Conservation (phyloP, 1,140 invertebrate species). For the Atta cephalotes region DNA sequence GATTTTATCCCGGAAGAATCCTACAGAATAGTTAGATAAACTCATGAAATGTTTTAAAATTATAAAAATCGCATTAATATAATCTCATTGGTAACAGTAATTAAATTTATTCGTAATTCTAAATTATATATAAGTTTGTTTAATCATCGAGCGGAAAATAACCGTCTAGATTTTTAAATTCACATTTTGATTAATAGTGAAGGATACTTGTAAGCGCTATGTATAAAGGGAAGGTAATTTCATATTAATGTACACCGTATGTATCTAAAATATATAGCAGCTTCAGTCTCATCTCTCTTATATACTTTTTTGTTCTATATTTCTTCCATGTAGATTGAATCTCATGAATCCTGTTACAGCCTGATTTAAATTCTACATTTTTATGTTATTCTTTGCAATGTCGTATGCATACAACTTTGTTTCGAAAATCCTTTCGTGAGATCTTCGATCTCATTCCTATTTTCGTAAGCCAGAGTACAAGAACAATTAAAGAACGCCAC, state of each 20-base stretch:
- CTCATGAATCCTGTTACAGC: conserved; percentile 41
- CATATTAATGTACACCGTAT: conserved; percentile 2
- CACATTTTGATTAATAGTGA: conserved; percentile 7
- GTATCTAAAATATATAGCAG: conserved; percentile 6
- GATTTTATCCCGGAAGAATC: neutral
- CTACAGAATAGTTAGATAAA: neutral
- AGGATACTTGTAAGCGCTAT: neutral
- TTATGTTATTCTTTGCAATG: conserved; percentile 26
- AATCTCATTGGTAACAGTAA: neutral
- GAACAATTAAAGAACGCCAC: conserved; percentile 24
- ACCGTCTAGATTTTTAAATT: neutral
- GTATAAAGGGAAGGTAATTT: neutral
- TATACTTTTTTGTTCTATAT: conserved; percentile 32
- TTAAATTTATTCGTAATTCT: neutral
- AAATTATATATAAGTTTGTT: neutral
- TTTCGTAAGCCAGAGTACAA: conserved; percentile 2
- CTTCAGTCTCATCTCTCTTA: neutral
- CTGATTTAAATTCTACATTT: conserved; percentile 53
- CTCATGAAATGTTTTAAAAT: neutral
- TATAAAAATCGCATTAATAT: conserved; percentile 9
- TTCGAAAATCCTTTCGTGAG: neutral
- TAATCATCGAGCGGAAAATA: conserved; percentile 31
- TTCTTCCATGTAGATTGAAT: conserved; percentile 39
- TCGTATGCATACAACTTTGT: conserved; percentile 36
- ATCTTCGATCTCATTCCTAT: neutral